Percentiles rank a stretch among this genome's conserved stretches.
phyloP scores from a whole-genome alignment of 2,797 vertebrate species.

The Gymnopithys bicolor region DNA sequence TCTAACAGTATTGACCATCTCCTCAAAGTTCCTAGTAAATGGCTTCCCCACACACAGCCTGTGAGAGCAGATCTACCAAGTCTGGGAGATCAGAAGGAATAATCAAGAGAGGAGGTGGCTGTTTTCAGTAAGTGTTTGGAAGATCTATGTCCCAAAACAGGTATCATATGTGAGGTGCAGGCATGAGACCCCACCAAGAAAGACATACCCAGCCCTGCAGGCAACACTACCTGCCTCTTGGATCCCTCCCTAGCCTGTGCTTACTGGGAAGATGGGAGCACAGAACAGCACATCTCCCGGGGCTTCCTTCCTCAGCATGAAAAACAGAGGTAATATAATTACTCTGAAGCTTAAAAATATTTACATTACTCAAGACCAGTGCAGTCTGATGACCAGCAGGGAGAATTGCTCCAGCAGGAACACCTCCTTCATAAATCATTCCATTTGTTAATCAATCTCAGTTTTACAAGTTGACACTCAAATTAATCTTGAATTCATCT shows the following conservation, averaged over 20 bases:
- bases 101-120: background rate
- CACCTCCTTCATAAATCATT: background rate
- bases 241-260: background rate
- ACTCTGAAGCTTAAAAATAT: constrained; percentile 13
- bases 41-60: background rate
- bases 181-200: background rate
- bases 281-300: background rate
- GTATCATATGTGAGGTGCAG: background rate
- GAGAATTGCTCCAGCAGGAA: background rate
- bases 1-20: background rate
- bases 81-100: background rate
- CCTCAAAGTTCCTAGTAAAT: background rate
- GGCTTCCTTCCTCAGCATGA: background rate
- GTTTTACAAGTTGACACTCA: background rate
- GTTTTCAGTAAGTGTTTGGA: background rate
- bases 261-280: background rate
- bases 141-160: background rate
- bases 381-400: constrained; percentile 5
- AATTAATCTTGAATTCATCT: background rate
- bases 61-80: background rate
- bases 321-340: background rate
- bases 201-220: background rate
- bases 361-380: constrained; percentile 15
- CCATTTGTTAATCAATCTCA: background rate
- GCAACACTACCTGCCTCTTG: background rate